These are phyloP conservation scores for Euwallacea similis DNA, from an alignment of 1,140 invertebrate genomes.

Conservation along the genomic window DNA sequence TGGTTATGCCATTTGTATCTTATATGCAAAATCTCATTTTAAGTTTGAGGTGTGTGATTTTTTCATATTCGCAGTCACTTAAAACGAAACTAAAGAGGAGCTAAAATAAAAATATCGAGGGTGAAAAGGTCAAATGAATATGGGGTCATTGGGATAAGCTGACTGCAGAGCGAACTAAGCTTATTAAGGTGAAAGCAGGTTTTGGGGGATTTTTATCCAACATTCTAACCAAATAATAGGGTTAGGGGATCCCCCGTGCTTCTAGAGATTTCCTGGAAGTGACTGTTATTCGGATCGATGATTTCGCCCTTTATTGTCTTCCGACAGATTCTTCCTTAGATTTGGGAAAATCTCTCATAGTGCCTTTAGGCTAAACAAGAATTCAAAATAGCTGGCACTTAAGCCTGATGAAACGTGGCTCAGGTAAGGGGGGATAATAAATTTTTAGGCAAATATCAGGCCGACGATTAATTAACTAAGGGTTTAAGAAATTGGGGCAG, in stretches of 20 bases:
- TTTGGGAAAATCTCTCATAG: no score
- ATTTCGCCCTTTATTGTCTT: conserved; percentile 11
- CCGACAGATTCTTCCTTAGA: background rate
- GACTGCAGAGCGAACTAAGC: conserved; percentile 15
- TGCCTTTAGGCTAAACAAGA: no score
- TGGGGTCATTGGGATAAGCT: conserved; percentile 14
- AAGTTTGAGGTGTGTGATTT: background rate
- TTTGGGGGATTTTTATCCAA: conserved; percentile 19
- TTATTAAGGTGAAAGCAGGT: conserved; percentile 27
- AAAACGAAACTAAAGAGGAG: background rate
- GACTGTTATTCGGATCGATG: background rate
- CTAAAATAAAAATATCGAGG: conserved; percentile 12
- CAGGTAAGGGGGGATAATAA: no score
- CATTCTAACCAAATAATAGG: conserved; percentile 25
- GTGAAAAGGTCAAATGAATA: conserved; percentile 20
- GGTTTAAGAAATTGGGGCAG: no score
- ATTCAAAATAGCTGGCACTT: no score
- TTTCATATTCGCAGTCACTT: background rate
- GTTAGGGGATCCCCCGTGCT: conserved; percentile 8
- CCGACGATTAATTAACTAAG: no score
- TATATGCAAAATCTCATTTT: no score
- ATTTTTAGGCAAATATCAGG: no score
- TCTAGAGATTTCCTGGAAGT: background rate
- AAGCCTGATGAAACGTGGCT: no score
- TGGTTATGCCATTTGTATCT: no score